phyloP scores from a whole-genome alignment of 2,888 invertebrate species.

The Eudasyphora cyanicolor region DNA sequence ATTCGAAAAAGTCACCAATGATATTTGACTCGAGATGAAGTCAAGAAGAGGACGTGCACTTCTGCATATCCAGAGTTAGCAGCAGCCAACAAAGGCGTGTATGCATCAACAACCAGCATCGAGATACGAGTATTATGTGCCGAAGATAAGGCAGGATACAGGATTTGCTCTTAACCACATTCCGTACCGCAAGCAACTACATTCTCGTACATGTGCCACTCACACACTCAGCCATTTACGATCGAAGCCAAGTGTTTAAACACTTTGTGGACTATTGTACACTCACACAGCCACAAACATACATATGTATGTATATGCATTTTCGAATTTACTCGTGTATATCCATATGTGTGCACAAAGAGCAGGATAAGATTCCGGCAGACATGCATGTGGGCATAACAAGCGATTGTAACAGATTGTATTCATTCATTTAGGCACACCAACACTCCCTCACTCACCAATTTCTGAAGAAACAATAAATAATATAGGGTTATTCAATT shows the following conservation, averaged over 20 bases:
- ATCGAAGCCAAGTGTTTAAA: slow-evolving; percentile 10
- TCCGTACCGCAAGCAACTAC: not conserved
- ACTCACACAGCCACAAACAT: not conserved
- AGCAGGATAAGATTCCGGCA: slow-evolving; percentile 2
- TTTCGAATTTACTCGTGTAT: no score
- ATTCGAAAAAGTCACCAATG: slow-evolving; percentile 5
- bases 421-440: slow-evolving; percentile 1
- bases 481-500: no score
- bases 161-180: slow-evolving; percentile 32
- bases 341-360: no score
- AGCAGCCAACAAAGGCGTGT: slow-evolving; percentile 1
- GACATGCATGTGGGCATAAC: slow-evolving; percentile 25
- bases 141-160: slow-evolving; percentile 32
- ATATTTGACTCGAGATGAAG: slow-evolving; percentile 25
- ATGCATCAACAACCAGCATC: not conserved
- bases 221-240: not conserved
- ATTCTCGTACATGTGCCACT: no score
- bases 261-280: not conserved
- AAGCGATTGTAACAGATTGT: slow-evolving; percentile 29
- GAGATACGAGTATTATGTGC: not conserved
- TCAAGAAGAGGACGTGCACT: slow-evolving; percentile 24
- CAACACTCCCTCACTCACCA: not conserved
- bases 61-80: slow-evolving; percentile 5
- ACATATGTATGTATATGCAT: not conserved
- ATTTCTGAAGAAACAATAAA: no score